phyloP scores from a whole-genome alignment of 2,888 invertebrate genomes.

The Pelosia muscerda region DNA sequence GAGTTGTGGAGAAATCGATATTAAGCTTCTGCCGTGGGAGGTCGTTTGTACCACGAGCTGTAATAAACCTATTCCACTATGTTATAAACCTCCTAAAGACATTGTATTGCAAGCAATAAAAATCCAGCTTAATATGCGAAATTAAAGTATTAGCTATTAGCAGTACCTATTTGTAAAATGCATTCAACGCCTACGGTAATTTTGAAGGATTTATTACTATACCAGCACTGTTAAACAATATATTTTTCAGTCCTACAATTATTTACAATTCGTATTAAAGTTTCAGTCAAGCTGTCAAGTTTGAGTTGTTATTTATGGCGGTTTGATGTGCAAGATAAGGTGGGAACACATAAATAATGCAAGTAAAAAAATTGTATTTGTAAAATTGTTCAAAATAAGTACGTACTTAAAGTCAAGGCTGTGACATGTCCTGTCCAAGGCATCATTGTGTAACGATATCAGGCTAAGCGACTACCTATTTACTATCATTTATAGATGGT shows the following conservation, averaged over 20 bases:
- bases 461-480: conserved; percentile 52
- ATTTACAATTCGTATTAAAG: not conserved
- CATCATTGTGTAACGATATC: conserved; percentile 40
- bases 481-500: conserved; percentile 55
- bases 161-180: not conserved
- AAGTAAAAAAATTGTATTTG: conserved; percentile 4
- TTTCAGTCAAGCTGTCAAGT: not conserved
- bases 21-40: not conserved
- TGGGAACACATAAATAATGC: not conserved
- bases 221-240: not conserved
- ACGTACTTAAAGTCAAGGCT: conserved; percentile 42
- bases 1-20: conserved; percentile 6
- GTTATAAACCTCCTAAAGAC: conserved; percentile 11
- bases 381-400: conserved; percentile 24
- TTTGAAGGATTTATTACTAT: not conserved
- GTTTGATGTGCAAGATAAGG: not conserved
- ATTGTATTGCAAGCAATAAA: conserved; percentile 8
- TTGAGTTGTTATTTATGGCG: not conserved
- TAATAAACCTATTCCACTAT: conserved; percentile 7
- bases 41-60: not conserved
- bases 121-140: not conserved
- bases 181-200: not conserved
- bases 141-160: not conserved
- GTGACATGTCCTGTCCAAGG: conserved; percentile 30
- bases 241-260: not conserved